phyloP scores from a whole-genome alignment of 2,888 invertebrate genomes.

The Serripes groenlandicus region DNA sequence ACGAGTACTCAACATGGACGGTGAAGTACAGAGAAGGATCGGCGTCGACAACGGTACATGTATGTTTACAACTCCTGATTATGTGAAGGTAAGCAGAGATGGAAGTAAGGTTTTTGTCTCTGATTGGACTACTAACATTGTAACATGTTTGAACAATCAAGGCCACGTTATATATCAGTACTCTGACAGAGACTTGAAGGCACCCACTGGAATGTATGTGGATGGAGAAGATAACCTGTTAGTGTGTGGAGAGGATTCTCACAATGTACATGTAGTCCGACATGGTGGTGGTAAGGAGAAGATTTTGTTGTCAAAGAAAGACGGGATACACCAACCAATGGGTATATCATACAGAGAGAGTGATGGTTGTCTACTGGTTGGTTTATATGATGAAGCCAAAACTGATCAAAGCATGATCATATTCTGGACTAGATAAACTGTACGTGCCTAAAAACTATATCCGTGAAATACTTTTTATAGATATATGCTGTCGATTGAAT shows the following conservation, averaged over 20 bases:
- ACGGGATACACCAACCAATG: neutral
- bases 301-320: neutral
- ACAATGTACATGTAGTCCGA: neutral
- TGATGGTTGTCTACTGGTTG: neutral
- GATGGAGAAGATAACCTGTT: neutral
- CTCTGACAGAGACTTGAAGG: neutral
- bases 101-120: neutral
- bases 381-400: neutral
- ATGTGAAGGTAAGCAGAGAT: neutral
- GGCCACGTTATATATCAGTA: neutral
- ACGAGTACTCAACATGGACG: neutral
- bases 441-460: too few species aligned
- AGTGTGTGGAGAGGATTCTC: constrained; percentile 1
- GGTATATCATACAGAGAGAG: neutral
- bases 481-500: too few species aligned
- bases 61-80: neutral
- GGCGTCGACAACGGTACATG: neutral
- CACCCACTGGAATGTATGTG: constrained; percentile 2
- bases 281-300: neutral
- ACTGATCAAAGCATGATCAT: too few species aligned
- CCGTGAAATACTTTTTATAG: too few species aligned
- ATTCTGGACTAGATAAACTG: too few species aligned
- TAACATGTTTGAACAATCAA: neutral
- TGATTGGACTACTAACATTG: neutral
- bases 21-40: neutral